Base-by-base conservation (phyloP, 1,140 invertebrate species). In the Trachelipus rathkii region DNA sequence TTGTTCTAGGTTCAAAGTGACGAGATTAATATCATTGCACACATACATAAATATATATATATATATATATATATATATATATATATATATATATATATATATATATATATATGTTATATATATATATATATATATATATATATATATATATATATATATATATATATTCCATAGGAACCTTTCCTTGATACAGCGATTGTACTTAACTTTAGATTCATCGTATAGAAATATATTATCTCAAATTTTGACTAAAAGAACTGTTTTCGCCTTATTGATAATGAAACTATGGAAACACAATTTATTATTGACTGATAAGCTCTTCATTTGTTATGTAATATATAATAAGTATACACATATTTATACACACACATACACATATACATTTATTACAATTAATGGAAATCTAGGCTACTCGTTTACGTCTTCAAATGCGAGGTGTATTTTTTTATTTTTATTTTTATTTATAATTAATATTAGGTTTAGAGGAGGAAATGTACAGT, bases 1-100 rank as follows among this genome's bases (percentile, higher is more conserved):
- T 60, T 60, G 19, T 60, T 60, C 50, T 60, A 60, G 50, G 19
- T 19, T 60, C 8, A 60, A 60, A 60, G 8, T 1, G 11, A 15
- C 50, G 19, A 60, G 19, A 60, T 60, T 15, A 2, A 19, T 60
- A 15, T 60, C 19, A 15, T 60, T 60, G 50, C 19, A 13, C 19
- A 60, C 50, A 60, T 60, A 15, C 50, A 3, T 60, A 50, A 50
- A 9, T 50, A 4, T 60, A 60, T 19, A 60, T 13, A 60, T 60
- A 19, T 15, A 19, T 15, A 60, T 13, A 19, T 15, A 60, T 19
- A 13, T 60, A 60, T 15, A 60, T 60, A 19, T 19, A 15, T 60
- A 60, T 60, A 60, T 60, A 60, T 60, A 60, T 60, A 60, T 60
- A 60, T 60, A 60, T 60, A 60, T 60, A 60, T 60, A 60, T 60